phyloP scores from a whole-genome alignment of 2,113 vertebrate species.

The Platichthys stellatus region DNA sequence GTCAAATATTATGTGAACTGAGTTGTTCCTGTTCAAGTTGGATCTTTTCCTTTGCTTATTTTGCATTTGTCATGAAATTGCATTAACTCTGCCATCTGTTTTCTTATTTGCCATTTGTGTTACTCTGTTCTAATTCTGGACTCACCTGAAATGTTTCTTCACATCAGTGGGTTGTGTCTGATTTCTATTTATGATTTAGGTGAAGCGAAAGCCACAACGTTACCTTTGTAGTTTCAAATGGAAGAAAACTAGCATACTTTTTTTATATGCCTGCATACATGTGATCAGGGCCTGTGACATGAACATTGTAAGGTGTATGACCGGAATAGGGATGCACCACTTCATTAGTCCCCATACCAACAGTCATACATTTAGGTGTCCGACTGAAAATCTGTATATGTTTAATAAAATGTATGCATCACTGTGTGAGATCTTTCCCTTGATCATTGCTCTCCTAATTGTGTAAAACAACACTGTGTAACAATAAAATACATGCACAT shows the following conservation, averaged over 20 bases:
- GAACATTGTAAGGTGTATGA: not conserved
- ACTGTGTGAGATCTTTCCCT: no score
- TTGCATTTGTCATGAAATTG: conserved; percentile 14
- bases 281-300: not conserved
- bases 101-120: not conserved
- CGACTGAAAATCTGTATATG: no score
- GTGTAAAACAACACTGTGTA: no score
- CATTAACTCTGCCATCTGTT: not conserved
- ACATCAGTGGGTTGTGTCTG: not conserved
- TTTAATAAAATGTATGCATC: no score
- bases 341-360: not conserved
- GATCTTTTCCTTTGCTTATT: not conserved
- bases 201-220: not conserved
- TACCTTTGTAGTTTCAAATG: not conserved
- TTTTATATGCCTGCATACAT: not conserved
- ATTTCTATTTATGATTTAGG: not conserved
- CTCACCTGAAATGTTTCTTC: not conserved
- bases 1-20: conserved; percentile 32
- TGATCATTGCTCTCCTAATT: no score
- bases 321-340: not conserved
- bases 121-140: not conserved
- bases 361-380: no score
- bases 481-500: not conserved
- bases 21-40: conserved; percentile 2
- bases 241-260: no score